Conservation (phyloP, 2,888 invertebrate genomes). For the Sinelater perroti region DNA sequence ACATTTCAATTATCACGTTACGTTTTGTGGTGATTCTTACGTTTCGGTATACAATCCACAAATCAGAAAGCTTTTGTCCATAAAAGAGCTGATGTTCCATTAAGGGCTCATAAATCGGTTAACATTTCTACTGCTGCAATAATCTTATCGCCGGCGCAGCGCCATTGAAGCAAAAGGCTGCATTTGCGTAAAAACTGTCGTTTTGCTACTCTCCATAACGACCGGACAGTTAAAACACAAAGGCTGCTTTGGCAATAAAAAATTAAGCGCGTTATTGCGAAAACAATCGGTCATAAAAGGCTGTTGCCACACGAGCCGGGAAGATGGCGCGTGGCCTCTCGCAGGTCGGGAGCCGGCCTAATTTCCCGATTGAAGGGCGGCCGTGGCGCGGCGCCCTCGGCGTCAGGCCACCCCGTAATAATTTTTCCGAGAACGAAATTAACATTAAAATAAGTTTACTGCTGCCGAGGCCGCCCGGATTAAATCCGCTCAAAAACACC, state of each 20-base stretch:
- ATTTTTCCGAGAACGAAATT: slow-evolving; percentile 22
- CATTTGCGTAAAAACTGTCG: background rate
- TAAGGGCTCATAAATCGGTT: too few relatives aligned
- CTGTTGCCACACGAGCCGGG: slow-evolving; percentile 1
- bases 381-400: too few relatives aligned
- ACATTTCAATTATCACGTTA: too few relatives aligned
- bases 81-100: too few relatives aligned
- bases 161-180: background rate
- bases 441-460: slow-evolving; percentile 24
- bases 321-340: slow-evolving; percentile 1
- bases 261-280: slow-evolving; percentile 4
- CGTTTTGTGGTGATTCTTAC: too few relatives aligned
- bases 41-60: too few relatives aligned
- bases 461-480: slow-evolving; percentile 12
- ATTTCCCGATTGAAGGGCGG: background rate
- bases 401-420: slow-evolving; percentile 1
- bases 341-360: slow-evolving; percentile 4
- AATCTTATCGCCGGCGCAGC: too few relatives aligned
- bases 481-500: slow-evolving; percentile 24
- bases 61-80: too few relatives aligned
- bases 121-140: too few relatives aligned
- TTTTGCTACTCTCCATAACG: slow-evolving; percentile 6
- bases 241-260: background rate
- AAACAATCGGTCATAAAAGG: slow-evolving; percentile 14
- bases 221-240: slow-evolving; percentile 12